Percentiles rank a stretch among this genome's conserved stretches.
Evolutionary conservation across 2,797 vertebrate species (phyloP).

Genomic region (Urocyon cinereoargenteus): DNA sequence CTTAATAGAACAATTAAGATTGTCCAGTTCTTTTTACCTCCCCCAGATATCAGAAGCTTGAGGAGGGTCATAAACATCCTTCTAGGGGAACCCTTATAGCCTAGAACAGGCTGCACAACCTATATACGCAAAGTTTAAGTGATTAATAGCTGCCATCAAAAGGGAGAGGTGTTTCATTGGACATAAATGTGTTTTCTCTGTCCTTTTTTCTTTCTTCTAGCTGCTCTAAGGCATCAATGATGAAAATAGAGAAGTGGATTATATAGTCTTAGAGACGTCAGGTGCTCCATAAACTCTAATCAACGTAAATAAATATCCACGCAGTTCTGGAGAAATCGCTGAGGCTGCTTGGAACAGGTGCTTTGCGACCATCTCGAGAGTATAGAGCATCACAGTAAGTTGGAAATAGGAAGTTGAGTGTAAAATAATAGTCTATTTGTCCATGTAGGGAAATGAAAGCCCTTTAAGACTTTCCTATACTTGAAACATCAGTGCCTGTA

Average conservation of each 20-base stretch:
- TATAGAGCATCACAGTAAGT: not conserved
- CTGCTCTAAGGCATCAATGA: not conserved
- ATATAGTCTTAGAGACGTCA: not conserved
- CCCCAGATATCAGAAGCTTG: not conserved
- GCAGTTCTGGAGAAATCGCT: not conserved
- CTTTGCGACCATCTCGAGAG: not conserved
- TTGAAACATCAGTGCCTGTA: not conserved
- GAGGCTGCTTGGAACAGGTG: not conserved
- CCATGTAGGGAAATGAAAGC: constrained; percentile 20
- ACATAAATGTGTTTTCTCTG: constrained; percentile 48
- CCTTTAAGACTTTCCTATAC: not conserved
- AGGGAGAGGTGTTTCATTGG: constrained; percentile 49
- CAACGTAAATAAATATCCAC: not conserved
- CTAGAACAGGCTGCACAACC: constrained; percentile 18
- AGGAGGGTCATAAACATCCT: not conserved
- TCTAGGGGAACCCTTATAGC: not conserved
- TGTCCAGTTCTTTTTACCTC: not conserved
- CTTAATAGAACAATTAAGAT: constrained; percentile 22
- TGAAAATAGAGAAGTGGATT: not conserved
- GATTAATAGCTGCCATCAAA: constrained; percentile 61
- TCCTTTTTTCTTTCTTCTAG: constrained; percentile 21
- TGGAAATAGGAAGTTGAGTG: constrained; percentile 12
- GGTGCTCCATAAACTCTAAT: constrained; percentile 42
- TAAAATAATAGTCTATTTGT: constrained; percentile 44
- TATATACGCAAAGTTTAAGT: constrained; percentile 49